A percentile compares a stretch with the other conserved stretches of the same genome.
Conservation (phyloP, 2,888 invertebrate genomes). For the Melinopterus prodromus region DNA sequence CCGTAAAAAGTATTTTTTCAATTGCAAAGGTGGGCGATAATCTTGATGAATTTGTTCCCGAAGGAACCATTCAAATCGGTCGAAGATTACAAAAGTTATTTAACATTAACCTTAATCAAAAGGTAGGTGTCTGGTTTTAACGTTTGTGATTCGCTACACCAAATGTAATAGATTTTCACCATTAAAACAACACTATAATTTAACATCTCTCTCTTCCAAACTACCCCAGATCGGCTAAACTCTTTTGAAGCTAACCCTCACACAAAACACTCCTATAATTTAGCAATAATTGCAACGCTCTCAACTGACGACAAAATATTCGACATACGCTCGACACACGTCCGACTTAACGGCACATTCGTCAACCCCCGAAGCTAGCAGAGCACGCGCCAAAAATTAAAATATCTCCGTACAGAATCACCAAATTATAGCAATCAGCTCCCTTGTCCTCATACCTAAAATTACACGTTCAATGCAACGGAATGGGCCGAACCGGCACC, state of each 20-base stretch:
- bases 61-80: no score
- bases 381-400: constrained; percentile 59
- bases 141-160: no score
- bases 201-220: neutral
- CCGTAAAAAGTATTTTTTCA: no score
- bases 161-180: no score
- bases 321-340: constrained; percentile 7
- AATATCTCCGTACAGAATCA: constrained; percentile 56
- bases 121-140: no score
- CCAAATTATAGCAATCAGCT: constrained; percentile 58
- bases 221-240: neutral
- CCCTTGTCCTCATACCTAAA: constrained; percentile 41
- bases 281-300: neutral
- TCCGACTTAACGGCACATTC: neutral
- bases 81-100: no score
- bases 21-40: no score
- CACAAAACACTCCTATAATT: neutral
- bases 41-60: no score
- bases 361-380: constrained; percentile 19
- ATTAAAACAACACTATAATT: no score
- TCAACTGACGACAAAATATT: neutral
- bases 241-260: neutral
- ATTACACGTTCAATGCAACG: constrained; percentile 53
- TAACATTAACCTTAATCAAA: no score
- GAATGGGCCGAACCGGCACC: constrained; percentile 11